Percentiles rank a stretch among this genome's conserved stretches.
phyloP scores from a whole-genome alignment of 2,797 vertebrate species.

The Sphaeramia orbicularis region DNA sequence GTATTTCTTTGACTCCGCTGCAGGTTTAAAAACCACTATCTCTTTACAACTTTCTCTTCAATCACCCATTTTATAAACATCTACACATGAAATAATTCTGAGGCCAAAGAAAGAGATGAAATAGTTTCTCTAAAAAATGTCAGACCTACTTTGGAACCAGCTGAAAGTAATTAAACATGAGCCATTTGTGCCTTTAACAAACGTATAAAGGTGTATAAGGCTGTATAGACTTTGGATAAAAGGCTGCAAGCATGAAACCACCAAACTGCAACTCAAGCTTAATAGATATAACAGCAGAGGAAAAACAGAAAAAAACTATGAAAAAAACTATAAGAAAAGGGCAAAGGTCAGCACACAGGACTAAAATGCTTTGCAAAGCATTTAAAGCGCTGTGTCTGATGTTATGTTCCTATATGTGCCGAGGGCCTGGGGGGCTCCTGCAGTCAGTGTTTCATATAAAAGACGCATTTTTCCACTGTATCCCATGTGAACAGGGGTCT shows the following conservation, averaged over 20 bases:
- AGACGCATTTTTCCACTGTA: constrained; percentile 22
- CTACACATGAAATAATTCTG: background rate
- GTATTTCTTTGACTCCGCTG: background rate
- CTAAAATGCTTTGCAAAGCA: constrained; percentile 19
- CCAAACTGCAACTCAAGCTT: constrained; percentile 37
- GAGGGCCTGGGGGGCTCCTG: constrained; percentile 6
- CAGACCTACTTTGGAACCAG: background rate
- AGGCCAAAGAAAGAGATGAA: background rate
- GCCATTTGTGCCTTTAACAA: background rate
- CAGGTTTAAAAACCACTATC: background rate
- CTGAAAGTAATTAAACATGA: background rate
- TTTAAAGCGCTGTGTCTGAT: constrained; percentile 10
- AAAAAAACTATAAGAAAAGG: constrained; percentile 27
- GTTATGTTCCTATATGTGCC: background rate
- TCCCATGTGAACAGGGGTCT: constrained; percentile 8
- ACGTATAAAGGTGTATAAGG: background rate
- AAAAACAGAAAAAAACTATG: constrained; percentile 8
- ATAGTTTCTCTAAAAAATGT: background rate
- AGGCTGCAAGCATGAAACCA: constrained; percentile 56
- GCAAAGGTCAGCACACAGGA: constrained; percentile 12
- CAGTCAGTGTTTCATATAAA: constrained; percentile 35
- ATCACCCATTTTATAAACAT: background rate
- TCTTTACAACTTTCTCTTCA: background rate
- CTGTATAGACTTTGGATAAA: constrained; percentile 12
- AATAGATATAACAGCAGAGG: constrained; percentile 23